Percentiles rank a stretch among this genome's conserved stretches.
phyloP scores from a whole-genome alignment of 2,797 vertebrate species.

The Lates japonicus region DNA sequence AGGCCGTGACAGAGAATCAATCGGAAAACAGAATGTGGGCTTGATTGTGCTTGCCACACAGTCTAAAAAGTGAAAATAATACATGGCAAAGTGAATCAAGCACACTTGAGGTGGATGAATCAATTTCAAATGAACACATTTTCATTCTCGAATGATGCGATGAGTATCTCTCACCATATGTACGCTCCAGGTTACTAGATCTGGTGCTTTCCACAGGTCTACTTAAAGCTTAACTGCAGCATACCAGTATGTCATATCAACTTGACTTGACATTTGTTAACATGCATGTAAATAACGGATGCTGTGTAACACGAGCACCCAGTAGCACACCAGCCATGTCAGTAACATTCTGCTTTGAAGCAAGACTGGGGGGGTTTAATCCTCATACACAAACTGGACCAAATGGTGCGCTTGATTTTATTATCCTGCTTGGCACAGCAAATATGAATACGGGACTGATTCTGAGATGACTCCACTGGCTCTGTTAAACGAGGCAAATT shows the following conservation, averaged over 20 bases:
- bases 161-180: not conserved
- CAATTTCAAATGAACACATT: constrained; percentile 6
- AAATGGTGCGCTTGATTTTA: constrained; percentile 12
- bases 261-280: constrained; percentile 27
- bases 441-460: constrained; percentile 38
- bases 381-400: constrained; percentile 33
- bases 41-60: constrained; percentile 57
- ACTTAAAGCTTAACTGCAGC: constrained; percentile 50
- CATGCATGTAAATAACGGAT: constrained; percentile 52
- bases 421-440: constrained; percentile 49
- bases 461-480: constrained; percentile 82
- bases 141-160: not conserved
- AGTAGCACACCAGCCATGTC: not conserved
- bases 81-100: constrained; percentile 57
- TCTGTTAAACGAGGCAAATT: constrained; percentile 59
- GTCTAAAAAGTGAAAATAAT: constrained; percentile 20
- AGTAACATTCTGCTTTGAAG: constrained; percentile 17
- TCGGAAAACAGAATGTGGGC: constrained; percentile 16
- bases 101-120: constrained; percentile 24
- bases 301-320: constrained; percentile 26
- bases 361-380: not conserved
- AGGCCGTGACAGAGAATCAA: constrained; percentile 42
- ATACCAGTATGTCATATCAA: constrained; percentile 20
- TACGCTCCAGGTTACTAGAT: constrained; percentile 36
- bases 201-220: constrained; percentile 55